Base-by-base conservation (phyloP, 1,140 invertebrate genomes). In the Schlechtendalia chinensis region DNA sequence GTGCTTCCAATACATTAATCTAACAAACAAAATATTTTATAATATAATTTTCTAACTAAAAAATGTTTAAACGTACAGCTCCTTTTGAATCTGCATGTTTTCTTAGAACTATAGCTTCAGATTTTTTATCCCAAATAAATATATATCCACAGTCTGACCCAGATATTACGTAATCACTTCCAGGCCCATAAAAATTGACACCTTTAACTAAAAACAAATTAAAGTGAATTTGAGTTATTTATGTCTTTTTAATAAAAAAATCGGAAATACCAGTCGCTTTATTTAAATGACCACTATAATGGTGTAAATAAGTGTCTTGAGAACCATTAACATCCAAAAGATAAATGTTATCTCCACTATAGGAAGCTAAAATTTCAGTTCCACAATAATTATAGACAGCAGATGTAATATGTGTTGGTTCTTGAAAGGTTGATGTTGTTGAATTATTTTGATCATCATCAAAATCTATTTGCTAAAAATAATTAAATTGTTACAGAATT, bases 111-210 rank as follows among this genome's bases (percentile, higher is more conserved):
- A 98, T 93, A 12, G 93, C 88, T 86, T 96, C 93, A 0, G 91
- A 92, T 82, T 94, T 89, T 85, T 93, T 95, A 82, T 98, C 95
- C 96, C 96, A 99, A 56, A 98, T 91, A 85, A 93, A 98, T 22
- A 98, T 91, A 86, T 97, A 90, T n/a, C 94, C 93, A 87, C 96
- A 98, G 86, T 98, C 96, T 29, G 95, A 97, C 3, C 96, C 96
- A 81, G 95, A 97, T 54, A 97, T 89, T 22, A 98, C 88, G 86
- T 91, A 98, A 86, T 98, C 93, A 84, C 94, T 96, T 81, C 90
- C 90, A 1, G 95, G 93, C 0, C 96, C 96, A 87, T 95, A 98
- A 87, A 96, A 98, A 84, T 95, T 94, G 0, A 98, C 95, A 6
- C 94, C 94, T 87, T 98, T 98, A 39, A 97, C 96, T 91, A 84